phyloP scores from a whole-genome alignment of 1,140 invertebrate species.

The Augochlora pura region DNA sequence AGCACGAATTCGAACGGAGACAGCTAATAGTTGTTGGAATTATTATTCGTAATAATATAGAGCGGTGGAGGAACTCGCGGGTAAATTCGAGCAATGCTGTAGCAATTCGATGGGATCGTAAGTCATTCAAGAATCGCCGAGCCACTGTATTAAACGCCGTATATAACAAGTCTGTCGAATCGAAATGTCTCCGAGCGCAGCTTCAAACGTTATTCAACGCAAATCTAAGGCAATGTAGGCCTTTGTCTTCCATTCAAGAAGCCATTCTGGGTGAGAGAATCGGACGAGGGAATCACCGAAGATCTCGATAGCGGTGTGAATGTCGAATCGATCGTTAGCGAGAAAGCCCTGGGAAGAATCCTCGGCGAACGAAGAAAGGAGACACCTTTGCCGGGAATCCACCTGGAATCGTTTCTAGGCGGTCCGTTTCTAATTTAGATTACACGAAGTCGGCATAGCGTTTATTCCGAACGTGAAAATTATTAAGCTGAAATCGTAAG shows the following conservation, averaged over 20 bases:
- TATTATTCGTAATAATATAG: too few species aligned
- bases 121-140: background rate
- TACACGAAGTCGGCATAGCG: slow-evolving; percentile 40
- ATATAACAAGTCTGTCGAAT: slow-evolving; percentile 19
- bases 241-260: slow-evolving; percentile 52
- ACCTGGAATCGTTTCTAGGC: slow-evolving; percentile 43
- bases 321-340: slow-evolving; percentile 57
- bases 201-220: slow-evolving; percentile 44
- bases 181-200: slow-evolving; percentile 23
- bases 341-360: slow-evolving; percentile 35
- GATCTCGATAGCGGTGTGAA: slow-evolving; percentile 26
- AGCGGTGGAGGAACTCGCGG: background rate
- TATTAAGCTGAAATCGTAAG: background rate
- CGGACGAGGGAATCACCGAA: slow-evolving; percentile 41
- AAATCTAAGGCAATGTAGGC: slow-evolving; percentile 49
- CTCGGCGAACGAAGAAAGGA: slow-evolving; percentile 7
- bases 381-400: slow-evolving; percentile 41
- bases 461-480: slow-evolving; percentile 11
- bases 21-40: too few species aligned
- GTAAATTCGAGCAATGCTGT: background rate
- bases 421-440: slow-evolving; percentile 46
- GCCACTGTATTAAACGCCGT: background rate
- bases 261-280: slow-evolving; percentile 46
- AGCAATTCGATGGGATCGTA: background rate
- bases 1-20: too few species aligned